Evolutionary conservation across 2,113 vertebrate species (phyloP), one percentile per base, ranked within the genome.

Genomic region (Leptobrachium leishanense): DNA sequence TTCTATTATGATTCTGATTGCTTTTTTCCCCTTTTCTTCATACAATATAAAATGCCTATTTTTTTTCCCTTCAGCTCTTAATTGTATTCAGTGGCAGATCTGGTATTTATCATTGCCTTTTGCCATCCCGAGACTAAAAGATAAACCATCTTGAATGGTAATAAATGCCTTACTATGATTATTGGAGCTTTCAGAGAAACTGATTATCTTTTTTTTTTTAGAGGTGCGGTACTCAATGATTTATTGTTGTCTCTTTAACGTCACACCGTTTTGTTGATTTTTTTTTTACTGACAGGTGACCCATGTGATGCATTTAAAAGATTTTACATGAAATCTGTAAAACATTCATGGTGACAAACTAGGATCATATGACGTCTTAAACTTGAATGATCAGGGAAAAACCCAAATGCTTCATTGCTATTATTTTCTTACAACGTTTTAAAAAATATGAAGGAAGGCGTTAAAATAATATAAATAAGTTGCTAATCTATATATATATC

Each of bases 111-210:
- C 94, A 94, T 39, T 70, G 85, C 85, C 64, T 82, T 86, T 42
- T 87, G 91, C 92, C 93, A 93, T 94, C 95, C 90, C 91, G 90
- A 88, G 94, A 93, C 95, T 93, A 93, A 88, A 85, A 93, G 93
- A 96, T 95, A 96, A 95, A 94, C 93, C 95, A 96, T 95, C 94
- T 91, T 12, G 74, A 89, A 88, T 87, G 87, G 90, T 87, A 92
- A 96, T 99, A 98, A 97, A 98, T 85, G 97, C 97, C 97, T 94
- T 86, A 88, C 87, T 83, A 89, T 81, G 89, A 86, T 96, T 95
- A 98, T 95, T 96, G 95, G 98, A 95, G 94, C 86, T 90, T 90
- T 94, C 94, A 91, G 93, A 93, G 93, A 95, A 94, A 97, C 95
- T 94, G 95, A 97, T 98, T 95, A 95, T 95, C 93, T 91, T 91